Percentiles rank a stretch among this genome's conserved stretches.
These are phyloP conservation scores for Gortyna flavago DNA, from an alignment of 2,888 invertebrate genomes.

Conservation along the genomic window DNA sequence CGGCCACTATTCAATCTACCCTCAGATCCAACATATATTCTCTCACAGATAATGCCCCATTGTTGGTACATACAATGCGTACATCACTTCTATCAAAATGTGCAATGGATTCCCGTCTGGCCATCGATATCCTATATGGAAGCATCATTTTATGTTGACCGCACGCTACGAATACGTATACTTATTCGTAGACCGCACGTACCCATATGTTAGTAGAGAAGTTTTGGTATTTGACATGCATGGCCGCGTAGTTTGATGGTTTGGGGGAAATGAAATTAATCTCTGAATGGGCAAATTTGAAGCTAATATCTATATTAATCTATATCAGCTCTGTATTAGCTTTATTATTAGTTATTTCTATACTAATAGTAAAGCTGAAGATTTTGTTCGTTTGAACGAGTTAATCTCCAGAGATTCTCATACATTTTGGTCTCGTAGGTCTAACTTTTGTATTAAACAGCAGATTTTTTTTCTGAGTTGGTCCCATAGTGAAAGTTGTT, in stretches of 20 bases:
- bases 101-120: constrained; percentile 52
- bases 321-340: background rate
- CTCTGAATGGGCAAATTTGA: constrained; percentile 3
- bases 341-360: no score
- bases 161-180: no score
- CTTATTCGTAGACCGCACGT: no score
- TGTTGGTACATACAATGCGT: constrained; percentile 63
- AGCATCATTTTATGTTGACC: constrained; percentile 47
- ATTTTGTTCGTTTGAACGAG: no score
- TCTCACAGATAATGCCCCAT: constrained; percentile 62
- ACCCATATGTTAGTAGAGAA: constrained; percentile 20
- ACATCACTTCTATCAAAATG: constrained; percentile 63
- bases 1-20: constrained; percentile 64
- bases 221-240: constrained; percentile 27
- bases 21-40: constrained; percentile 62
- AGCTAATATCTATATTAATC: background rate
- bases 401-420: no score
- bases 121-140: constrained; percentile 48
- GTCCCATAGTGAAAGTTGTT: no score
- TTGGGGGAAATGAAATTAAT: background rate
- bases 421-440: no score
- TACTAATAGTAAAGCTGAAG: no score
- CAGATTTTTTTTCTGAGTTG: no score
- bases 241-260: background rate
- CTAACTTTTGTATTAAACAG: no score